A percentile compares a stretch with the other conserved stretches of the same genome.
phyloP scores from a whole-genome alignment of 2,797 vertebrate genomes.

The Girardinus metallicus region DNA sequence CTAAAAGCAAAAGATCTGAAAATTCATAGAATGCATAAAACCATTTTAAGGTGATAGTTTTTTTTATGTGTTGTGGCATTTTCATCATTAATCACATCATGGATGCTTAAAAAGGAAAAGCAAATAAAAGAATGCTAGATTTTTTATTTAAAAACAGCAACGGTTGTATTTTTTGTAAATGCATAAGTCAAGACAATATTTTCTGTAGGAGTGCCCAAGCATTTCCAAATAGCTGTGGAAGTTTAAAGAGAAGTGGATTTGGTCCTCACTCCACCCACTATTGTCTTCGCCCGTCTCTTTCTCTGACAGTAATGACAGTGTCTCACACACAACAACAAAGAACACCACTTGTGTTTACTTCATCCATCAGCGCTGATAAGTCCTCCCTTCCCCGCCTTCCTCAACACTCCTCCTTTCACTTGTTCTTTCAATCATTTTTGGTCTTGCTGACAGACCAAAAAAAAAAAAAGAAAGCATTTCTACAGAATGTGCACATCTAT shows the following conservation, averaged over 20 bases:
- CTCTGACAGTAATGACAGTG: slow-evolving; percentile 52
- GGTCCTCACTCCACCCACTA: slow-evolving; percentile 23
- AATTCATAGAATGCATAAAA: background rate
- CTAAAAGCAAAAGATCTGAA: background rate
- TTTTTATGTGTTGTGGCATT: background rate
- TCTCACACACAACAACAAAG: slow-evolving; percentile 44
- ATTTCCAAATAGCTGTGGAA: background rate
- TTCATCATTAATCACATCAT: background rate
- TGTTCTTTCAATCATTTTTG: slow-evolving; percentile 21
- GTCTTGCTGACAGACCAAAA: slow-evolving; percentile 37
- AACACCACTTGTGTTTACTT: slow-evolving; percentile 64
- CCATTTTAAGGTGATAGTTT: background rate
- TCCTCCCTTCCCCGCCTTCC: slow-evolving; percentile 28
- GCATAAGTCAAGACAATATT: background rate
- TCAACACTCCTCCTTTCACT: slow-evolving; percentile 31
- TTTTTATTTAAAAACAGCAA: background rate
- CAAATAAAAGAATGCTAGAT: background rate
- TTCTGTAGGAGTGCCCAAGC: background rate
- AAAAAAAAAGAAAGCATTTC: slow-evolving; percentile 32
- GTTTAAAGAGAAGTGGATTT: slow-evolving; percentile 17
- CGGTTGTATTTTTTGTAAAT: background rate
- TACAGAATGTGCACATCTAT: slow-evolving; percentile 34
- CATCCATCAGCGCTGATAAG: slow-evolving; percentile 61
- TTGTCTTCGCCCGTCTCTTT: slow-evolving; percentile 12
- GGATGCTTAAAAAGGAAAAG: background rate